Base-by-base conservation (phyloP, 2,888 invertebrate species). In the Zelleria hepariella region DNA sequence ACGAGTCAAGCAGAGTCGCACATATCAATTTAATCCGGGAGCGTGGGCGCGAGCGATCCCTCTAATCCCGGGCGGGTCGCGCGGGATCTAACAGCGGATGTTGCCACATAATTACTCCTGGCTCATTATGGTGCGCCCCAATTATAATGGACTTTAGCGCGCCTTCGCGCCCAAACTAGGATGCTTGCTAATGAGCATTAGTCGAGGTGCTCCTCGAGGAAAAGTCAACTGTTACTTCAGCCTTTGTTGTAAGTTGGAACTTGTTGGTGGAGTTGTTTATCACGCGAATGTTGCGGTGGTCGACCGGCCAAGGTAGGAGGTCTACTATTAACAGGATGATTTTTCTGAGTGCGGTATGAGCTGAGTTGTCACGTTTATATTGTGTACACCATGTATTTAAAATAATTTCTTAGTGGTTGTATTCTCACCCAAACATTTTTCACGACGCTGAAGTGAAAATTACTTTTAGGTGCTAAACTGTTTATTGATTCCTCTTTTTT, bases 1-100 rank as follows among this genome's bases (percentile, higher is more conserved):
- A 81, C 77, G 80, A 80, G 80, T 78, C 74, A 77, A 79, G 76
- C 72, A 70, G 74, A 80, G 77, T 78, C 75, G 74, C 82, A 82
- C 82, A 79, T 82, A 84, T 86, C 81, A 86, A 83, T 86, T 83
- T 87, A 85, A 85, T 83, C 82, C 80, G 70, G 67, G 71, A 72
- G 75, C 74, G 75, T 73, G 78, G 73, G 74, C 78, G 74, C 71
- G 72, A 70, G 76, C 76, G 78, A 85, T 80, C 80, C 80, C 72
- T 78, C 71, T 85, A 83, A 87, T 85, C 83, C 80, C 63, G 67
- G 76, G 75, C 73, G 75, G 77, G 77, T 77, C 74, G 75, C 65
- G 71, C 69, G 68, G 75, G 73, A 74, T 80, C 74, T 78, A 72
- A 72, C 74, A 72, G 68, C 68, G 76, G 79, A 78, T 82, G 82